phyloP scores from a whole-genome alignment of 2,797 vertebrate species.

The Coranthus polyacanthus region DNA sequence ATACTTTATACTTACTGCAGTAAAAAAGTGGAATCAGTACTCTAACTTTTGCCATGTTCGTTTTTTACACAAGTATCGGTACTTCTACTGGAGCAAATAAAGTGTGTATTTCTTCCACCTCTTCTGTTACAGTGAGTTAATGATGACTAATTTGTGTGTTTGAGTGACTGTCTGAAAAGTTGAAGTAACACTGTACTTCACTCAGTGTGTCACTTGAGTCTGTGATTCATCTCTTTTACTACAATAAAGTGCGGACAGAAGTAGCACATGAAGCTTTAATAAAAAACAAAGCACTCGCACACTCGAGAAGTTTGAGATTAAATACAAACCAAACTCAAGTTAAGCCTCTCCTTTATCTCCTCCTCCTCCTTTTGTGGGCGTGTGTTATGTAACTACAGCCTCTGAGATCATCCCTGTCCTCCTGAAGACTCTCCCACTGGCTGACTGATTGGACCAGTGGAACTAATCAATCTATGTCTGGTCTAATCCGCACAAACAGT shows the following conservation, averaged over 20 bases:
- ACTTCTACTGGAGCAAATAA: too few relatives aligned
- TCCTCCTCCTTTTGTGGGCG: neutral
- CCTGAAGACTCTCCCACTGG: conserved; percentile 46
- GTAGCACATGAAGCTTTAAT: neutral
- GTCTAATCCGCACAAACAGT: conserved; percentile 30
- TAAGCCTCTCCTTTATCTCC: conserved; percentile 16
- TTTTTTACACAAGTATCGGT: too few relatives aligned
- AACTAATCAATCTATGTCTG: conserved; percentile 22
- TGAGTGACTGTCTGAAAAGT: neutral
- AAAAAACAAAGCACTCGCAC: neutral
- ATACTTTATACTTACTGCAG: too few relatives aligned
- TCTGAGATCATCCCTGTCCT: conserved; percentile 67
- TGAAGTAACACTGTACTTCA: neutral
- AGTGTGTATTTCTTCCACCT: too few relatives aligned
- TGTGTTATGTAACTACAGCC: conserved; percentile 69
- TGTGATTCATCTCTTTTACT: conserved; percentile 10
- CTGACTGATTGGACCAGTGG: conserved; percentile 56
- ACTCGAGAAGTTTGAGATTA: too few relatives aligned
- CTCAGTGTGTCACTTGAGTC: neutral
- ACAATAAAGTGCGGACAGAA: neutral
- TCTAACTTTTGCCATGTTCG: too few relatives aligned
- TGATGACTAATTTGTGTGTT: neutral
- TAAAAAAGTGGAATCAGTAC: too few relatives aligned
- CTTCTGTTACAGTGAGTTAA: neutral
- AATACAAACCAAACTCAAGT: neutral